Percentiles rank a stretch among this genome's conserved stretches.
Conservation (phyloP, 2,888 invertebrate species). For the Steinernema scapterisci region DNA sequence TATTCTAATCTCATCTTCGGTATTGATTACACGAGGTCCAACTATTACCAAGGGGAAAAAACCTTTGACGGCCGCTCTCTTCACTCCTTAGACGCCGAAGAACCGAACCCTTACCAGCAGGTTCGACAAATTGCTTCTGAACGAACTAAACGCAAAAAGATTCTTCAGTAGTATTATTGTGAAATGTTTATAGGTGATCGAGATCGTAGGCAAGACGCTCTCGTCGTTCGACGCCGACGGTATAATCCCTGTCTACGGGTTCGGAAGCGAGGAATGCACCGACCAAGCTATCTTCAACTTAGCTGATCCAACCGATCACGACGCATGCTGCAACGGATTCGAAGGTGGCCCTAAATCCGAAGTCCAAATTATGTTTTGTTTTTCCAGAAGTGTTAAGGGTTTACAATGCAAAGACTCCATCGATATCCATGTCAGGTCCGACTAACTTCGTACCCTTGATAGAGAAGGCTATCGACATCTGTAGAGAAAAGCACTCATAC, state of each 20-base stretch:
- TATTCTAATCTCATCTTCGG: slow-evolving; percentile 68
- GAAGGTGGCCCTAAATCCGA: slow-evolving; percentile 58
- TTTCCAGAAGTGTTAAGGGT: slow-evolving; percentile 69
- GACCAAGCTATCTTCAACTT: slow-evolving; percentile 63
- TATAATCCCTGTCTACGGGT: slow-evolving; percentile 71
- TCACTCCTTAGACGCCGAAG: slow-evolving; percentile 67
- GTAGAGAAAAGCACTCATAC: slow-evolving; percentile 68
- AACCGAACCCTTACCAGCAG: slow-evolving; percentile 71
- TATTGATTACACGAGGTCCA: slow-evolving; percentile 72
- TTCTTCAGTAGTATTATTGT: too few relatives aligned
- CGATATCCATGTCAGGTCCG: slow-evolving; percentile 71
- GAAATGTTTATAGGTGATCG: slow-evolving; percentile 69
- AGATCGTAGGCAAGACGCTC: slow-evolving; percentile 70
- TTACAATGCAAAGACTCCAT: slow-evolving; percentile 70
- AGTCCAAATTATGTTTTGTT: not conserved
- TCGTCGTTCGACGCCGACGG: slow-evolving; percentile 71
- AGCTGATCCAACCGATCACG: slow-evolving; percentile 61
- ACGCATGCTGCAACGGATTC: slow-evolving; percentile 68
- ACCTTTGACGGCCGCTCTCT: slow-evolving; percentile 70
- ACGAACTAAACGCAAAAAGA: not conserved
- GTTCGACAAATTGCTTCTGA: slow-evolving; percentile 40
- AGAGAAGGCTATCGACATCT: slow-evolving; percentile 68
- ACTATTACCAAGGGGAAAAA: slow-evolving; percentile 71
- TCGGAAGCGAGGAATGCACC: slow-evolving; percentile 69
- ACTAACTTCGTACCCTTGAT: slow-evolving; percentile 72